Evolutionary conservation across 1,140 invertebrate species (phyloP).

Genomic region (Scylla paramamosain): DNA sequence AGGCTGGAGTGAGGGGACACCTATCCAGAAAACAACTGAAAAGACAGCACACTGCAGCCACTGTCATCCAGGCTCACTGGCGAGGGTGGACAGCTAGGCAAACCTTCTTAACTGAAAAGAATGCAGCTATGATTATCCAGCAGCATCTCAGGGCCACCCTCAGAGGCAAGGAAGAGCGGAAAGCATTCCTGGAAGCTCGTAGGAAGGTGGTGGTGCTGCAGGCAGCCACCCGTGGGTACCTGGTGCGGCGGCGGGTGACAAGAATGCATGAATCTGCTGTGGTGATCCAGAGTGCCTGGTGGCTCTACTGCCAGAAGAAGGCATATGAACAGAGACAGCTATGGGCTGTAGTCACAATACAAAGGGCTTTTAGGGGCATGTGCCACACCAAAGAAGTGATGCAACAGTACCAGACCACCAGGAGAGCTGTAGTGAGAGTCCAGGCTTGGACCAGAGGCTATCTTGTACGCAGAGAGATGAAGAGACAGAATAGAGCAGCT

Average conservation of each 20-base stretch:
- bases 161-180: background rate
- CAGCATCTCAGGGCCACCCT: constrained; percentile 25
- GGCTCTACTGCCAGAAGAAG: constrained; percentile 40
- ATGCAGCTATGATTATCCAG: constrained; percentile 63
- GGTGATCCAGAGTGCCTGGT: constrained; percentile 66
- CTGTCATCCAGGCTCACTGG: constrained; percentile 57
- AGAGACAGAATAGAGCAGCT: background rate
- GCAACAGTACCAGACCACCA: background rate
- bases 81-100: background rate
- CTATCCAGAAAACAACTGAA: constrained; percentile 52
- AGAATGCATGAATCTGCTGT: constrained; percentile 48
- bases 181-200: constrained; percentile 50
- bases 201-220: constrained; percentile 59
- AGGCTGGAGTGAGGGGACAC: constrained; percentile 54
- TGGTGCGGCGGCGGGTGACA: constrained; percentile 41
- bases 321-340: background rate
- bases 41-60: constrained; percentile 7
- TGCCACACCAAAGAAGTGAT: background rate
- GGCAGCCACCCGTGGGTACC: constrained; percentile 55
- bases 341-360: background rate
- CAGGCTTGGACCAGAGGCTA: background rate
- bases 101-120: constrained; percentile 1
- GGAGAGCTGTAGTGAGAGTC: background rate
- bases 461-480: background rate
- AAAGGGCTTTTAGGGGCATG: background rate